Evolutionary conservation across 2,888 invertebrate genomes (phyloP).

Genomic region (Xanthia togata): DNA sequence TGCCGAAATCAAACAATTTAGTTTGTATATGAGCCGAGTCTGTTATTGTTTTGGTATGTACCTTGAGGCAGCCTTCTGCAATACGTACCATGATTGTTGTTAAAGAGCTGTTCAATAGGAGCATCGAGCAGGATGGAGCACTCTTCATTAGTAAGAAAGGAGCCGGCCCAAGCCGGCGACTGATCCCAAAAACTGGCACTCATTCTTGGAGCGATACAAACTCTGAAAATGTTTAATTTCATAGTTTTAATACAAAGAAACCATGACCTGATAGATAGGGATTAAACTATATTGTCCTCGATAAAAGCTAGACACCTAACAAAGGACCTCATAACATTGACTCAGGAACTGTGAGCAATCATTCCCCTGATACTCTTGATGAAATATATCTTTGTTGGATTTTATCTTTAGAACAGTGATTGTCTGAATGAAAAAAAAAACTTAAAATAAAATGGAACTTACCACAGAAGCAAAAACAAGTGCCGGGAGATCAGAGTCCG

Average conservation of each 20-base stretch:
- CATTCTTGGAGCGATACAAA: constrained; percentile 78
- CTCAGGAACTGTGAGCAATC: not conserved
- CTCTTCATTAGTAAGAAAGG: constrained; percentile 87
- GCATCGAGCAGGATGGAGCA: constrained; percentile 87
- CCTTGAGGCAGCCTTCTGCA: not conserved
- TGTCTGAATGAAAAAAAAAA: not conserved
- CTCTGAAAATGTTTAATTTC: constrained; percentile 76
- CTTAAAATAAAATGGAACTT: constrained; percentile 66
- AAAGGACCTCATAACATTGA: not conserved
- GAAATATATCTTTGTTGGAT: not conserved
- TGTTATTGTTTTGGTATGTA: not conserved
- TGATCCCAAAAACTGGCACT: constrained; percentile 83
- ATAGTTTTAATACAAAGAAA: constrained; percentile 17
- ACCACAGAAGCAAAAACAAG: constrained; percentile 80
- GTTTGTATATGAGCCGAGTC: not conserved
- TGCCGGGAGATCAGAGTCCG: constrained; percentile 76
- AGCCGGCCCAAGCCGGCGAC: constrained; percentile 87
- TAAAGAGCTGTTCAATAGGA: constrained; percentile 84
- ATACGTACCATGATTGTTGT: constrained; percentile 81
- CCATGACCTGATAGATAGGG: not conserved
- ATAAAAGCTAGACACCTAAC: not conserved
- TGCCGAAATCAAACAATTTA: not conserved
- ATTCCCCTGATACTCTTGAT: not conserved
- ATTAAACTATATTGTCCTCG: not conserved
- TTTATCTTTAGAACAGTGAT: not conserved